These are phyloP conservation scores for Ennomos quercinarius DNA, from an alignment of 2,888 invertebrate genomes.

Conservation along the genomic window DNA sequence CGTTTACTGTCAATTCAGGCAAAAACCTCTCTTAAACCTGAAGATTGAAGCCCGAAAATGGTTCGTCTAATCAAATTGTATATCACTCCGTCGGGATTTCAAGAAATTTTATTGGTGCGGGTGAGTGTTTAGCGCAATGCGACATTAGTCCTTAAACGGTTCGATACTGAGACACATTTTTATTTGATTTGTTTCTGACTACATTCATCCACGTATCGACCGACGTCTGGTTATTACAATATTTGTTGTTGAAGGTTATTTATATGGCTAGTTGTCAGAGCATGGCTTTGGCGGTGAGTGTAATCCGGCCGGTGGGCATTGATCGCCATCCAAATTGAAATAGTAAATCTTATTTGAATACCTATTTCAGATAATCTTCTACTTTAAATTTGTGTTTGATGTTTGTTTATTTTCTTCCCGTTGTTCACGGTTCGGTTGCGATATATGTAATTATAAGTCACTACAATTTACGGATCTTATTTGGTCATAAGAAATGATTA, in stretches of 20 bases:
- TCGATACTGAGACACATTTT: slow-evolving; percentile 57
- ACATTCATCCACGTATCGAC: slow-evolving; percentile 48
- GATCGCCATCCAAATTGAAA: slow-evolving; percentile 60
- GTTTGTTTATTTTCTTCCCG: slow-evolving; percentile 38
- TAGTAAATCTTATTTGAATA: slow-evolving; percentile 59
- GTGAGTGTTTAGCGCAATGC: slow-evolving; percentile 52
- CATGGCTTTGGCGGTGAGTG: slow-evolving; percentile 58
- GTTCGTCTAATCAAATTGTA: slow-evolving; percentile 49
- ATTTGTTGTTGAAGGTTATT: slow-evolving; percentile 80
- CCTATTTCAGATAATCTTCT: slow-evolving; percentile 46
- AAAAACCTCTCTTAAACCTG: slow-evolving; percentile 56
- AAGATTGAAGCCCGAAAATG: slow-evolving; percentile 53
- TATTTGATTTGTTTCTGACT: slow-evolving; percentile 48
- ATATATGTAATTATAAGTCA: slow-evolving; percentile 14
- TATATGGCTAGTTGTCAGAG: slow-evolving; percentile 73
- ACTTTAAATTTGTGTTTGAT: slow-evolving; percentile 38
- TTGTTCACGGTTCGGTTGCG: slow-evolving; percentile 25
- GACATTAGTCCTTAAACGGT: slow-evolving; percentile 60
- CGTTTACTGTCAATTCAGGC: slow-evolving; percentile 51
- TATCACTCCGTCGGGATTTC: slow-evolving; percentile 69
- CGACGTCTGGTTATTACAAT: slow-evolving; percentile 74
- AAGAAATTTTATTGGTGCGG: slow-evolving; percentile 65
- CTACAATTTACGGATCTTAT: slow-evolving; percentile 5
- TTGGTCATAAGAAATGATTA: too few species aligned
- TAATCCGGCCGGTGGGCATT: slow-evolving; percentile 60